Percentiles rank a stretch among this genome's conserved stretches.
phyloP scores from a whole-genome alignment of 1,140 invertebrate species.

The Euwallacea similis region DNA sequence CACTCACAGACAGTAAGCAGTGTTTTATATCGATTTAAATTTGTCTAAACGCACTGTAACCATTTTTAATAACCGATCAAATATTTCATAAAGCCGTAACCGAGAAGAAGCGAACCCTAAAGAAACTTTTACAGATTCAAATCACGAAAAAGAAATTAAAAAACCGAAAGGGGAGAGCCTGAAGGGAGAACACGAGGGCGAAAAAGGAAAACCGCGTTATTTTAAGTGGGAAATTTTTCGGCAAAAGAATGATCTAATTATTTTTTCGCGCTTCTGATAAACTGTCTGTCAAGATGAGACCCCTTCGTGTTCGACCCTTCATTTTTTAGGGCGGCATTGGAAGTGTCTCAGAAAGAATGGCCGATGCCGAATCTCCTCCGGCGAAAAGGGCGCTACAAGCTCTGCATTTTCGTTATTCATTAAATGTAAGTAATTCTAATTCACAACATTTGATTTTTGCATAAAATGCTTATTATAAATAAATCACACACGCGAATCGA shows the following conservation, averaged over 20 bases:
- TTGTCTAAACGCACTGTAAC: too few species aligned
- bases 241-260: conserved; percentile 49
- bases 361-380: neutral
- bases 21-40: too few species aligned
- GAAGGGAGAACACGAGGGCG: conserved; percentile 14
- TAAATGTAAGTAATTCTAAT: too few species aligned
- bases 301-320: conserved; percentile 19
- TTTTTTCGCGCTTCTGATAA: conserved; percentile 51
- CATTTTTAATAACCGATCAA: too few species aligned
- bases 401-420: too few species aligned
- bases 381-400: too few species aligned
- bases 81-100: too few species aligned
- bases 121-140: conserved; percentile 10
- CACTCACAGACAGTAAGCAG: too few species aligned
- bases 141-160: conserved; percentile 32
- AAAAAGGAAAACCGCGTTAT: conserved; percentile 33
- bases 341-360: conserved; percentile 9
- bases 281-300: conserved; percentile 19
- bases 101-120: too few species aligned
- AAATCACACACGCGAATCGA: too few species aligned
- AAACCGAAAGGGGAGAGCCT: conserved; percentile 3
- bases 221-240: conserved; percentile 39
- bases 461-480: too few species aligned
- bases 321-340: conserved; percentile 45
- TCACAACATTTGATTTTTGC: too few species aligned